Conservation (phyloP, 2,888 invertebrate species). For the Volucella inanis region DNA sequence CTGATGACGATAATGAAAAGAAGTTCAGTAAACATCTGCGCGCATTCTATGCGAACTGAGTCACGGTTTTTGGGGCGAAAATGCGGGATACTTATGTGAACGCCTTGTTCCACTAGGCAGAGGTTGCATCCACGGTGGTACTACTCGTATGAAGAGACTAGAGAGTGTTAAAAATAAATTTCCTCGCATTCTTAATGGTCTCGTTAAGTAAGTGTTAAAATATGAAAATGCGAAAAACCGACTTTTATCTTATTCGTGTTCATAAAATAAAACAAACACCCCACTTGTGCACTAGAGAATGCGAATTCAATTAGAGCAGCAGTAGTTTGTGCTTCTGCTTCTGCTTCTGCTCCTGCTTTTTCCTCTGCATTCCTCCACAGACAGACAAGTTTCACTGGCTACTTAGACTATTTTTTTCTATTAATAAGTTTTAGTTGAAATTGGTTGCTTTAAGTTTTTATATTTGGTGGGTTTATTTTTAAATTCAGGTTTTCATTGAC, state of each 20-base stretch:
- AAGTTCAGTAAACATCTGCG: constrained; percentile 11
- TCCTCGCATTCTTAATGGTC: constrained; percentile 12
- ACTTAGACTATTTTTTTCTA: no score
- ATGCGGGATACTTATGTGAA: no score
- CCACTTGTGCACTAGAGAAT: not conserved
- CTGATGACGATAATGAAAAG: not conserved
- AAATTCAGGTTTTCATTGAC: constrained; percentile 53
- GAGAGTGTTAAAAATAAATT: constrained; percentile 20
- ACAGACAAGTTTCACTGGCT: no score
- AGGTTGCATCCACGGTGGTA: no score
- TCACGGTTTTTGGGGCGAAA: not conserved
- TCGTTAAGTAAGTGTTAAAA: constrained; percentile 40
- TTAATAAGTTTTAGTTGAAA: constrained; percentile 19
- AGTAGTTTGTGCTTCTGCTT: no score
- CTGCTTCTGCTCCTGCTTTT: no score
- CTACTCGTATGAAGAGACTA: no score
- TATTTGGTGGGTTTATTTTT: constrained; percentile 37
- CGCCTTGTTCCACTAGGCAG: no score
- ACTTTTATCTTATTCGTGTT: constrained; percentile 26
- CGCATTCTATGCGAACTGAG: constrained; percentile 24
- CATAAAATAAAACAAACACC: constrained; percentile 40
- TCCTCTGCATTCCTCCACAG: no score
- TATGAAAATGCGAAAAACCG: constrained; percentile 24
- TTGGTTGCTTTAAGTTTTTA: constrained; percentile 8
- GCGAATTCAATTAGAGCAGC: no score